Conservation (phyloP, 37 sponge, comb jelly and placozoan species). For the Oscarella lobularis region DNA sequence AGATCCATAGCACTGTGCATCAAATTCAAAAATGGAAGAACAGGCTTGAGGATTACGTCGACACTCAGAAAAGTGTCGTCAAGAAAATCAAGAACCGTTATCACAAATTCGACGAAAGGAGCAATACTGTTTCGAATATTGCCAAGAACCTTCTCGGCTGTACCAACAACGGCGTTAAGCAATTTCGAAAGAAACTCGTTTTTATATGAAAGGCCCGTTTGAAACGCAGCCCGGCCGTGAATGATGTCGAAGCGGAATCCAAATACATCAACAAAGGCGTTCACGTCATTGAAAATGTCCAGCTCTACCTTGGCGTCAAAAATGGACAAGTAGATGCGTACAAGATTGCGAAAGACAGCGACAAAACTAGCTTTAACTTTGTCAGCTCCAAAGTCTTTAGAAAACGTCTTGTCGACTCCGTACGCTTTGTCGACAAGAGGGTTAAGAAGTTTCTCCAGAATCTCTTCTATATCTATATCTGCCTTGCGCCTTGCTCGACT, state of each 20-base stretch:
- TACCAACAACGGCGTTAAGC: background rate
- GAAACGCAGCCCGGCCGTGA: slow-evolving; percentile 2
- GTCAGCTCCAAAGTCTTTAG: background rate
- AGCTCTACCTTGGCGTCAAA: slow-evolving; percentile 3
- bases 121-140: background rate
- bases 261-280: background rate
- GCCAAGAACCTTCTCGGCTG: background rate
- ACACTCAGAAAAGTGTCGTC: background rate
- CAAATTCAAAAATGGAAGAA: background rate
- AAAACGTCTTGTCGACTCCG: background rate
- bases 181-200: background rate
- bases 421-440: background rate
- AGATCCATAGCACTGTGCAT: background rate
- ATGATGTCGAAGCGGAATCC: background rate
- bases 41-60: background rate
- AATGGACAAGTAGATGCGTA: background rate
- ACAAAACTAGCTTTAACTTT: background rate
- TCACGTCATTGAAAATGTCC: background rate
- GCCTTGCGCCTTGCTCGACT: too few species aligned
- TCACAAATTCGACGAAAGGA: background rate
- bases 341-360: background rate
- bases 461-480: too few species aligned
- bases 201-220: background rate
- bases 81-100: background rate
- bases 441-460: background rate